Evolutionary conservation across 1,140 invertebrate genomes (phyloP).

Genomic region (Bombus huntii): DNA sequence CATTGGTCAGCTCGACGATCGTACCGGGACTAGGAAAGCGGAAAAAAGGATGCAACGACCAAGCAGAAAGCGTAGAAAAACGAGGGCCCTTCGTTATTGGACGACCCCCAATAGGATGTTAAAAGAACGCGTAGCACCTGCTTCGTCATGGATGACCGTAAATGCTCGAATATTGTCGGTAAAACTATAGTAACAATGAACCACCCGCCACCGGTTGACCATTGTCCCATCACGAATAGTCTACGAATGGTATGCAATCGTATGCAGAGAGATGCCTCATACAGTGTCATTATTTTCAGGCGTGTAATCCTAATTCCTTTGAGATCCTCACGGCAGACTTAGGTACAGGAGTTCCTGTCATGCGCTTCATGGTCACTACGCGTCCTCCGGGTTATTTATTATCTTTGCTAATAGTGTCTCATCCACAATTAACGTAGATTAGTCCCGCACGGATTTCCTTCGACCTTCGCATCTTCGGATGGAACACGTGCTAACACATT

Average conservation of each 20-base stretch:
- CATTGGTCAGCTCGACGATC: conserved; percentile 21
- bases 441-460: conserved; percentile 12
- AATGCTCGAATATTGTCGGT: conserved; percentile 25
- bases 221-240: conserved; percentile 63
- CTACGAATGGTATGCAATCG: conserved; percentile 31
- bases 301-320: conserved; percentile 70
- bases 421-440: conserved; percentile 48
- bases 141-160: conserved; percentile 21
- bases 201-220: conserved; percentile 73
- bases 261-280: conserved; percentile 57
- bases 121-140: conserved; percentile 50
- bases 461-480: rapidly evolving
- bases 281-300: conserved; percentile 64
- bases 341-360: neutral
- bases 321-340: no score
- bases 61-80: neutral
- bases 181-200: conserved; percentile 70
- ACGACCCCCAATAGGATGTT: conserved; percentile 35
- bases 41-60: conserved; percentile 2
- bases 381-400: conserved; percentile 41
- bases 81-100: neutral
- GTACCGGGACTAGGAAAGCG: conserved; percentile 6
- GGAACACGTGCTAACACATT: conserved; percentile 13
- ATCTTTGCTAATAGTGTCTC: conserved; percentile 39
- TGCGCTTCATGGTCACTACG: no score